phyloP scores from a whole-genome alignment of 2,797 vertebrate species.

The Micrastur ruficollis region DNA sequence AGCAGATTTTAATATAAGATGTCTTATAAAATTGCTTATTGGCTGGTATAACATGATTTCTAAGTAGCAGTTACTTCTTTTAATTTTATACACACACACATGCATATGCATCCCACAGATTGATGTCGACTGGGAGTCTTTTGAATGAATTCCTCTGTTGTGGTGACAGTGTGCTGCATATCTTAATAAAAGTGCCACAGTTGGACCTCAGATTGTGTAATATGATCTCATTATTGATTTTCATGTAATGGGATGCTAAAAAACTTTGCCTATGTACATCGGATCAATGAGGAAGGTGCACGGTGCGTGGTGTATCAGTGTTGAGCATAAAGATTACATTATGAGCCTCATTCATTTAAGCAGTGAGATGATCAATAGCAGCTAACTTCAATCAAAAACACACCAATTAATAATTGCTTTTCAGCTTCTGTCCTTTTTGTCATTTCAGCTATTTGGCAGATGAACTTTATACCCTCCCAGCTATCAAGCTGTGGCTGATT shows the following conservation, averaged over 20 bases:
- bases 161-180: not conserved
- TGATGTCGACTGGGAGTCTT: not conserved
- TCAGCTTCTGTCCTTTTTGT: conserved; percentile 9
- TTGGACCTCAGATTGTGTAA: not conserved
- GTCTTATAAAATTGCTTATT: not conserved
- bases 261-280: not conserved
- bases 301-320: not conserved
- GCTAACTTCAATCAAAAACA: conserved; percentile 15
- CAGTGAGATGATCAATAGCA: not conserved
- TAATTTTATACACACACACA: not conserved
- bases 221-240: not conserved
- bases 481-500: not conserved
- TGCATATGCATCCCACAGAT: not conserved
- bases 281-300: not conserved
- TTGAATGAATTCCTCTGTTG: not conserved
- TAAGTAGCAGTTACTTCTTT: not conserved
- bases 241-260: not conserved
- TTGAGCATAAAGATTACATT: not conserved
- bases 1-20: conserved; percentile 11
- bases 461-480: not conserved
- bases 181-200: not conserved
- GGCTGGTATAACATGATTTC: not conserved
- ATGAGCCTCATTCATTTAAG: not conserved
- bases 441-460: conserved; percentile 11
- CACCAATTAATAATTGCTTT: conserved; percentile 51